These are phyloP conservation scores for Aldabrachelys gigantea DNA, from an alignment of 2,113 vertebrate genomes.

Conservation along the genomic window DNA sequence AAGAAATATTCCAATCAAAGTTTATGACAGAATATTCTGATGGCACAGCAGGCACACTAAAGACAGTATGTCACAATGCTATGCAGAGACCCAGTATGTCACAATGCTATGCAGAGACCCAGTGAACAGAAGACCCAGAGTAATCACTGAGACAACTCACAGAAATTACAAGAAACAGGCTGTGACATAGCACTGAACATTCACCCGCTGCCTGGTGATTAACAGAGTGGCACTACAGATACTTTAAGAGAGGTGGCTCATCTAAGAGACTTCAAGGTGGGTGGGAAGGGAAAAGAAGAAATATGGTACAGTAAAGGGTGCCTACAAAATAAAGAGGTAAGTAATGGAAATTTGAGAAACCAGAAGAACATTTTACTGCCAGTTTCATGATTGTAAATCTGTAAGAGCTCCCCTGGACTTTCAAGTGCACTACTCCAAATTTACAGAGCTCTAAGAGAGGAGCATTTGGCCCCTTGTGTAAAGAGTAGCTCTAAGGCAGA, in stretches of 20 bases:
- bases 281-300: neutral
- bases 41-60: neutral
- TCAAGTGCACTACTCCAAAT: neutral
- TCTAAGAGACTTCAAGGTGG: neutral
- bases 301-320: neutral
- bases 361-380: neutral
- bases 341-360: neutral
- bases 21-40: neutral
- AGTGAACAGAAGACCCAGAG: neutral
- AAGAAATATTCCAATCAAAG: constrained; percentile 34
- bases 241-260: neutral
- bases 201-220: neutral
- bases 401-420: neutral
- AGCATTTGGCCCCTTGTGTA: neutral
- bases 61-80: neutral
- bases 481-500: neutral
- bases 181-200: neutral
- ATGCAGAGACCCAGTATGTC: neutral
- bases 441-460: neutral
- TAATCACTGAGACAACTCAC: neutral
- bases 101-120: neutral
- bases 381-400: neutral
- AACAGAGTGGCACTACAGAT: constrained; percentile 6
- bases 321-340: neutral
- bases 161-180: neutral